Conservation (phyloP, 2,113 vertebrate species). For the Platysteira castanea region DNA sequence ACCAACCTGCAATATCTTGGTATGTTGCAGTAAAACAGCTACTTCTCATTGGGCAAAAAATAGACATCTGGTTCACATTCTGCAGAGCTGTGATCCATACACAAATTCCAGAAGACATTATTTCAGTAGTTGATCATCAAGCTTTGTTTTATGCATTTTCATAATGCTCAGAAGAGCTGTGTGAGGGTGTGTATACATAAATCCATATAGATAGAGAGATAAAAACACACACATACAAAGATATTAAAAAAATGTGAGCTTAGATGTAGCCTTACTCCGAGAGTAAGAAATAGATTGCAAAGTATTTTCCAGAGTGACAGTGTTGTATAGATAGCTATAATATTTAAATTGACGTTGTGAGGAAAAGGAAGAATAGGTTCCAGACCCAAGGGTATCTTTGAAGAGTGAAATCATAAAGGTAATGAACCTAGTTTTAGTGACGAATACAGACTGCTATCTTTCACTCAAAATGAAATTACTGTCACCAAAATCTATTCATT, state of each 20-base stretch:
- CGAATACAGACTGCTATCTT: constrained; percentile 19
- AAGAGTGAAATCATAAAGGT: constrained; percentile 52
- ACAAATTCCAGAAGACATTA: neutral
- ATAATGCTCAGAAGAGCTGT: neutral
- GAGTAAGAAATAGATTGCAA: neutral
- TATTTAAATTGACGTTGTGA: constrained; percentile 24
- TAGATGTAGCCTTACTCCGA: neutral
- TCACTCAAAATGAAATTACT: constrained; percentile 53
- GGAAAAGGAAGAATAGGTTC: constrained; percentile 1
- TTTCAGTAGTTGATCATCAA: neutral
- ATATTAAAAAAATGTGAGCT: neutral
- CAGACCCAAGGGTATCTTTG: neutral
- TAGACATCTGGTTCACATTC: neutral
- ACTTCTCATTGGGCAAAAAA: neutral
- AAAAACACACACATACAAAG: neutral
- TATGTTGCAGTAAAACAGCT: accelerated
- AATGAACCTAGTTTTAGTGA: constrained; percentile 51
- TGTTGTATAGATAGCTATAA: neutral
- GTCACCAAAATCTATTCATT: constrained; percentile 49
- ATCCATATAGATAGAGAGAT: accelerated
- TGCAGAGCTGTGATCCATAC: neutral
- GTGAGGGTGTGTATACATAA: neutral
- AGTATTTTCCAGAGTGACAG: neutral
- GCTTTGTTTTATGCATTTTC: neutral
- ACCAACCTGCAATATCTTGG: neutral